Percentiles rank a stretch among this genome's conserved stretches.
Conservation (phyloP, 2,113 vertebrate genomes). For the Pleuronectes platessa region DNA sequence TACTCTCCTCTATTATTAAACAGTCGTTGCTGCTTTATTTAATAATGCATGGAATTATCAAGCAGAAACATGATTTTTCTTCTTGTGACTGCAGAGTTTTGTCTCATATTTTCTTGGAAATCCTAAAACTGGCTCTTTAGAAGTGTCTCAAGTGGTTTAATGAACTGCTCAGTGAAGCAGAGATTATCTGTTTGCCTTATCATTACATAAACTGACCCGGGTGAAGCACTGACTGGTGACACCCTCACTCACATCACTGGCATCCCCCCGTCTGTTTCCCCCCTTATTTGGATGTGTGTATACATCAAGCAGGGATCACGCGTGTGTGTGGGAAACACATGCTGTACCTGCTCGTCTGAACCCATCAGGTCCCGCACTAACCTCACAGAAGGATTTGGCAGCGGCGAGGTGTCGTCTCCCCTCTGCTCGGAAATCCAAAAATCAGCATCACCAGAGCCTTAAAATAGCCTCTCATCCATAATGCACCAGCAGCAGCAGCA, state of each 20-base stretch:
- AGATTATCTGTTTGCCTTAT: conserved; percentile 25
- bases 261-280: conserved; percentile 43
- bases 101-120: background rate
- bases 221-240: conserved; percentile 38
- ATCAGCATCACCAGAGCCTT: conserved; percentile 67
- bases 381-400: conserved; percentile 63
- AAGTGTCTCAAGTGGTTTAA: background rate
- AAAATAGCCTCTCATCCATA: conserved; percentile 82
- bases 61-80: background rate
- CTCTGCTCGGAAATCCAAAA: conserved; percentile 75
- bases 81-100: background rate
- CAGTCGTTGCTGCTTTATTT: background rate
- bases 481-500: conserved; percentile 71
- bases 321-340: conserved; percentile 36
- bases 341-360: conserved; percentile 59
- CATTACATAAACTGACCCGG: conserved; percentile 16
- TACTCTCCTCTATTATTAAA: background rate
- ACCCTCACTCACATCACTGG: conserved; percentile 38
- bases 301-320: conserved; percentile 54
- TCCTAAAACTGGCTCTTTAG: background rate
- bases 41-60: background rate
- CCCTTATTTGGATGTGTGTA: conserved; percentile 2
- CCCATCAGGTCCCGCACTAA: conserved; percentile 43
- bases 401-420: conserved; percentile 67
- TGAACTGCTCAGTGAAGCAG: conserved; percentile 3